A percentile compares a stretch with the other conserved stretches of the same genome.
phyloP scores from a whole-genome alignment of 2,888 invertebrate genomes.

The Cyclophora punctaria region DNA sequence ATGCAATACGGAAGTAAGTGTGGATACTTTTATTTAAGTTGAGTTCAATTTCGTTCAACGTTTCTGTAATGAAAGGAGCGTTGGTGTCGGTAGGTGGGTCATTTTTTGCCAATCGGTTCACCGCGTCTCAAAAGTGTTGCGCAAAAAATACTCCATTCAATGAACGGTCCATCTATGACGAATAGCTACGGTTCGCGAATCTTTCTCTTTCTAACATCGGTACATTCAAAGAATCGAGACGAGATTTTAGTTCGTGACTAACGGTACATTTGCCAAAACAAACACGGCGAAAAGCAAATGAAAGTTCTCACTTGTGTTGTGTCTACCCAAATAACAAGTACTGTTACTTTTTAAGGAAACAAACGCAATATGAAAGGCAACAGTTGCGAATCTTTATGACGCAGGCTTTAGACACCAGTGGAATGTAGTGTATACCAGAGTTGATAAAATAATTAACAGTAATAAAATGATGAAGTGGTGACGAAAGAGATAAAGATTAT shows the following conservation, averaged over 20 bases:
- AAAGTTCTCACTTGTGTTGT: slow-evolving; percentile 29
- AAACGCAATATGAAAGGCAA: too few relatives aligned
- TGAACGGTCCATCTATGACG: slow-evolving; percentile 22
- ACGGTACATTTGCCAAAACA: slow-evolving; percentile 55
- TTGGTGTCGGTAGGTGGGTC: slow-evolving; percentile 11
- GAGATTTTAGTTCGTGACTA: slow-evolving; percentile 31
- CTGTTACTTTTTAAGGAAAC: slow-evolving; percentile 27
- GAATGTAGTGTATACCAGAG: too few relatives aligned
- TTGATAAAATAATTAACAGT: too few relatives aligned
- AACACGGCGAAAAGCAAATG: slow-evolving; percentile 52
- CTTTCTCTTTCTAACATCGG: slow-evolving; percentile 42
- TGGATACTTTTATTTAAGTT: too few relatives aligned
- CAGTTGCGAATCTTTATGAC: too few relatives aligned
- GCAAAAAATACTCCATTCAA: slow-evolving; percentile 60
- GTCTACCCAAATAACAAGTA: slow-evolving; percentile 19
- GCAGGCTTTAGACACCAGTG: too few relatives aligned
- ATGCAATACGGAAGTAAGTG: too few relatives aligned
- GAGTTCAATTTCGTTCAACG: too few relatives aligned
- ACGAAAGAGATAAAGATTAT: slow-evolving; percentile 15
- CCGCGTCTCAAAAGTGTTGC: slow-evolving; percentile 29
- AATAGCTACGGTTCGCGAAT: slow-evolving; percentile 38
- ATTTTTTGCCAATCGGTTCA: slow-evolving; percentile 55
- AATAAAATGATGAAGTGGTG: background rate
- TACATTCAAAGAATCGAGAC: slow-evolving; percentile 16
- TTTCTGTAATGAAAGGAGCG: too few relatives aligned